Evolutionary conservation across 2,113 vertebrate genomes (phyloP), one percentile per base, ranked within the genome.

Genomic region (Anser brachyrhynchus): DNA sequence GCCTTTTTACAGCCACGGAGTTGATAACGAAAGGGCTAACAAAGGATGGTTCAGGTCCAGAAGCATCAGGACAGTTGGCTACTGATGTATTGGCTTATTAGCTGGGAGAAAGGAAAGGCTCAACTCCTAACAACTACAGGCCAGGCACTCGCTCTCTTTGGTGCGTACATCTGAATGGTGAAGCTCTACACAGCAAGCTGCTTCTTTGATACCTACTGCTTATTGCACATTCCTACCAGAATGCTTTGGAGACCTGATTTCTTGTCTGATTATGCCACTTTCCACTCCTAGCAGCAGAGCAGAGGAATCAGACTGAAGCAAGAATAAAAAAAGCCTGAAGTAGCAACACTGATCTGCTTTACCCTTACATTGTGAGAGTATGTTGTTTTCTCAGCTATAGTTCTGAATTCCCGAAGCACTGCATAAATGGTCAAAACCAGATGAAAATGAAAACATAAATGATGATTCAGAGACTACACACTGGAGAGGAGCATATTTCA

Each of bases 381-480:
- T 28, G 61, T 7, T 65, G 69, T 70, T 79, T 65, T 52, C 77
- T 95, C 66, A 92, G 67, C 75, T 94, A 35, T 51, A 74, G 49
- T 84, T 94, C 69, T 39, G 93, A 96, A 95, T 83, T 93, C 86
- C 84, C 10, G 7, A 94, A 90, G 86, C 49, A 74, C 91, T 94
- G 67, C 82, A 70, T 39, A 83, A 96, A 57, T 93, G 91, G 91
- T 96, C 95, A 96, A 96, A 97, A 95, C 0, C 71, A 95, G 81
- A 93, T 91, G 88, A 84, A 96, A 93, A 96, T 51, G 18, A 95
- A 96, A 96, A 75, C 14, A 84, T n/a, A 72, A 92, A 74, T 26
- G 90, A 92, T 93, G 72, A 95, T 83, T 97, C 91, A 88, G 77
- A 97, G 91, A 93, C 86, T 76, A 54, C 57, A 82, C 75, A 80